Base-by-base conservation (phyloP, 2,113 vertebrate genomes). In the Sapayoa aenigma region DNA sequence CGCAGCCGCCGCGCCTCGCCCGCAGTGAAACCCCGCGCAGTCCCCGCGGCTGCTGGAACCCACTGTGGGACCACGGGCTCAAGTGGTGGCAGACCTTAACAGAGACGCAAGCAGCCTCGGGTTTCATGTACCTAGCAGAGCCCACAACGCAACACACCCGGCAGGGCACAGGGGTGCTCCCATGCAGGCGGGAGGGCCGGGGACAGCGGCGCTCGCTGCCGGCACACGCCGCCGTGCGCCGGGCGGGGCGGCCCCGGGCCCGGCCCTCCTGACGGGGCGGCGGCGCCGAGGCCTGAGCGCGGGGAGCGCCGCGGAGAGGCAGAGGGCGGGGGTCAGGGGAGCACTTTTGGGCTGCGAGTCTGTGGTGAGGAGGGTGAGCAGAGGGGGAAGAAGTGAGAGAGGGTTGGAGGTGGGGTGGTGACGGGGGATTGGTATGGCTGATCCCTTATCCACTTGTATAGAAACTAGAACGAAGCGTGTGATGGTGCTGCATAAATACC, bases 171-270 rank as follows among this genome's bases (percentile, higher is more conserved):
- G 23, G 20, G 0, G 47, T 0, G 15, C 49, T 21, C 9, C n/a
- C 12, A 9, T 2, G 2, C 63, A 1, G 30, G 7, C 18, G 21
- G 28, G 9, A 27, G 6, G 8, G 4, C 0, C 16, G 0, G 21
- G 1, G 8, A 4, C 3, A 1, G 12, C 58, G 12, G 20, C 6
- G 23, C 28, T 11, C 6, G 14, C 44, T 3, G 41, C 19, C 14
- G 1, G 13, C 15, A 11, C 28, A 4, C 4, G 7, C n/a, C n/a
- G n/a, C n/a, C n/a, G n/a, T n/a, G 17, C 37, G 44, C 12, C 44
- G 44, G 2, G 22, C 58, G 76, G 18, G n/a, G n/a, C n/a, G n/a
- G n/a, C n/a, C n/a, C n/a, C 4, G 7, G 19, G 5, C 0, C 15
- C 11, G 6, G 74, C 25, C 23, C 2, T 3, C n/a, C 33, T 4